Evolutionary conservation across 1,140 invertebrate genomes (phyloP).

Genomic region (Drosophila elegans): DNA sequence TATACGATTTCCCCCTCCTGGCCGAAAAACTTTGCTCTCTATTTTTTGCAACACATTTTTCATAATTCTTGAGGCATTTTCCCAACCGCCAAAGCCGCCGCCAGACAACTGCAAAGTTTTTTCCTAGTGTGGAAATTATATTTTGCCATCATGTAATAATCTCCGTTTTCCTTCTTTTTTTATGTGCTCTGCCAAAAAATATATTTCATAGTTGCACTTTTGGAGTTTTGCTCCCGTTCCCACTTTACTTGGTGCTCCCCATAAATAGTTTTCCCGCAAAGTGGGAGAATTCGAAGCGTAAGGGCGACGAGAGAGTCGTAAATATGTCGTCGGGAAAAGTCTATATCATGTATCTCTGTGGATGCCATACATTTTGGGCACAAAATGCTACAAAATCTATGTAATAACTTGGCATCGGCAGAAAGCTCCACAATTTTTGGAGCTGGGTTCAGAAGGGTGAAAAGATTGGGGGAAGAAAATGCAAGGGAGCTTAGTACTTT

Average conservation of each 20-base stretch:
- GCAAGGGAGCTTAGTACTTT: slow-evolving; percentile 2
- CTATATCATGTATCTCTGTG: slow-evolving; percentile 64
- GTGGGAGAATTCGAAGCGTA: slow-evolving; percentile 12
- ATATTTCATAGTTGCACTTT: slow-evolving; percentile 76
- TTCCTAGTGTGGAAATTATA: slow-evolving; percentile 73
- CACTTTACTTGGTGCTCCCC: slow-evolving; percentile 25
- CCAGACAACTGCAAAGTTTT: slow-evolving; percentile 66
- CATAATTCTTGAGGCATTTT: slow-evolving; percentile 80
- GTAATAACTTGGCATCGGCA: slow-evolving; percentile 58
- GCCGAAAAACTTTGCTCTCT: slow-evolving; percentile 30
- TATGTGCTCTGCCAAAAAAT: slow-evolving; percentile 57
- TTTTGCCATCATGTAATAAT: slow-evolving; percentile 78
- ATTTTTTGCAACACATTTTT: slow-evolving; percentile 70
- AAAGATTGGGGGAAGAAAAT: slow-evolving; percentile 8
- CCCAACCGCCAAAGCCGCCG: slow-evolving; percentile 40
- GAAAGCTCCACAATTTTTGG: slow-evolving; percentile 51
- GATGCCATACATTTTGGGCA: slow-evolving; percentile 70
- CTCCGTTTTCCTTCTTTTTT: slow-evolving; percentile 50
- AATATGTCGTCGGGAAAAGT: slow-evolving; percentile 75
- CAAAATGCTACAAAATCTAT: slow-evolving; percentile 82
- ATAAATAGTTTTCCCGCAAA: slow-evolving; percentile 47
- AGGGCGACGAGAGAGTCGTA: slow-evolving; percentile 53
- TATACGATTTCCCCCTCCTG: slow-evolving; percentile 40
- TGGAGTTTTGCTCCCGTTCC: slow-evolving; percentile 25
- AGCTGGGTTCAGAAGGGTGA: neutral